phyloP scores from a whole-genome alignment of 2,888 invertebrate species.

The Toxonevra muliebris region DNA sequence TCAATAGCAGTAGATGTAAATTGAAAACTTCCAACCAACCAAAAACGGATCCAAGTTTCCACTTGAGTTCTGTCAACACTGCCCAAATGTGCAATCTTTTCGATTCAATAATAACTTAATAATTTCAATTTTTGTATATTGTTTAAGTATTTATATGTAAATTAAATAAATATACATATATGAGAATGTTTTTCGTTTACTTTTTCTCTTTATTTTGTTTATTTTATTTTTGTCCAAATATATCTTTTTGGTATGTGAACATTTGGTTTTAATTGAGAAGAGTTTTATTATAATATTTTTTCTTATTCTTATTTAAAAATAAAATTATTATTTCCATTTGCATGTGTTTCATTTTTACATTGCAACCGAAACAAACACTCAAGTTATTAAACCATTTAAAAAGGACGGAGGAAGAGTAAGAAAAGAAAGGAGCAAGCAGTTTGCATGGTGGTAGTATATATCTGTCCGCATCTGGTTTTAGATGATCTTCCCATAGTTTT shows the following conservation, averaged over 20 bases:
- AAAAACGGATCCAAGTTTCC: slow-evolving; percentile 20
- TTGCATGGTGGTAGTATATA: no score
- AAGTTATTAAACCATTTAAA: no score
- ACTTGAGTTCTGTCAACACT: slow-evolving; percentile 47
- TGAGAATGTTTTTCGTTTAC: slow-evolving; percentile 6
- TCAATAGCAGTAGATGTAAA: slow-evolving; percentile 22
- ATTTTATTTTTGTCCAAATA: slow-evolving; percentile 6
- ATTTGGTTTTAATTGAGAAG: slow-evolving; percentile 49
- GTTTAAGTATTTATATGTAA: slow-evolving; percentile 13
- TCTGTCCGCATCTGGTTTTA: neutral
- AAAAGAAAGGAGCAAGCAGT: no score
- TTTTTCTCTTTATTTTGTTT: slow-evolving; percentile 19
- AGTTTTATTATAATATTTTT: slow-evolving; percentile 52
- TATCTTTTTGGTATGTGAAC: slow-evolving; percentile 23
- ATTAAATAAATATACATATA: no score
- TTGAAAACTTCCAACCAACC: slow-evolving; percentile 30
- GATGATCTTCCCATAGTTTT: neutral
- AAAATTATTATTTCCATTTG: slow-evolving; percentile 56
- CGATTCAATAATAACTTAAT: slow-evolving; percentile 20
- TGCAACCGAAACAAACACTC: neutral
- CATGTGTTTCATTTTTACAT: slow-evolving; percentile 53
- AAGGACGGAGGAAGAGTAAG: no score
- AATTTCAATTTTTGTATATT: slow-evolving; percentile 15
- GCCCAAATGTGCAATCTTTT: slow-evolving; percentile 54
- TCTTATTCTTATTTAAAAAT: slow-evolving; percentile 52